These are phyloP conservation scores for Collichthys lucidus DNA, from an alignment of 2,113 vertebrate species.

Conservation along the genomic window DNA sequence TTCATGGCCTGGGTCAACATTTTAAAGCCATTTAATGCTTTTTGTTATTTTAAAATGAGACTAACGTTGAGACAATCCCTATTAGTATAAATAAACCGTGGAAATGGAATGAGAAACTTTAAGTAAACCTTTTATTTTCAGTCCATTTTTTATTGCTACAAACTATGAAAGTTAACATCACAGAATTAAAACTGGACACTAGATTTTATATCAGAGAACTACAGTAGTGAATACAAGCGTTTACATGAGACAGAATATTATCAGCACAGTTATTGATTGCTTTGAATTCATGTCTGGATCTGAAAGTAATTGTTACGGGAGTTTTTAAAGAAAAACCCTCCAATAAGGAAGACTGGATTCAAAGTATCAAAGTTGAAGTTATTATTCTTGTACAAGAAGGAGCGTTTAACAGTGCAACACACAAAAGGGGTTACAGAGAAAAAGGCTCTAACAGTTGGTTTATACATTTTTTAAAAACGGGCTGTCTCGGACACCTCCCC, in stretches of 20 bases:
- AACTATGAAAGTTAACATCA: not conserved
- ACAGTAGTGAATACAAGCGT: not conserved
- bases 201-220: not conserved
- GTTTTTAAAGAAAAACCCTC: too few relatives aligned
- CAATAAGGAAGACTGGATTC: too few relatives aligned
- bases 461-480: too few relatives aligned
- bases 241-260: not conserved
- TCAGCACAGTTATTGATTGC: not conserved
- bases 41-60: not conserved
- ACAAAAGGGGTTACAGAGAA: too few relatives aligned
- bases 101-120: not conserved
- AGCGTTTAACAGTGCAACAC: too few relatives aligned
- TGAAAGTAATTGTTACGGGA: not conserved
- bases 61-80: not conserved
- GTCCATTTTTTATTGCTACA: not conserved
- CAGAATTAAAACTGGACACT: not conserved
- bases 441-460: too few relatives aligned
- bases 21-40: not conserved
- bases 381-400: too few relatives aligned
- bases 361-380: too few relatives aligned
- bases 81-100: too few relatives aligned
- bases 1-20: too few relatives aligned
- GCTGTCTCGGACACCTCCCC: too few relatives aligned
- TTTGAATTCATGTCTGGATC: not conserved
- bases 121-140: not conserved